Evolutionary conservation across 2,113 vertebrate species (phyloP), one percentile per base, ranked within the genome.

Genomic region (Ailurus styani): DNA sequence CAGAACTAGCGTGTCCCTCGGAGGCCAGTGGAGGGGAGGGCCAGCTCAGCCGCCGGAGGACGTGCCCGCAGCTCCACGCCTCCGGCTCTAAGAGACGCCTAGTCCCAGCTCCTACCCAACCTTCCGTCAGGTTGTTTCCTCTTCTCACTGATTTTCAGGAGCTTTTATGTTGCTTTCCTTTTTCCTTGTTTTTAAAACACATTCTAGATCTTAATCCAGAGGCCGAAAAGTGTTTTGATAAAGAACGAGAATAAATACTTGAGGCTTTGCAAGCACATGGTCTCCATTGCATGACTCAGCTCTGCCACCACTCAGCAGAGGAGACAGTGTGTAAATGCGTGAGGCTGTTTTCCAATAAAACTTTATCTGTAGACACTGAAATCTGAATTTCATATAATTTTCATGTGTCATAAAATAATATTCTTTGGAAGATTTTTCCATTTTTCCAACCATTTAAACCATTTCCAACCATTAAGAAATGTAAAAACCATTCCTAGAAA

Each of bases 11-110:
- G 55, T 17, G 3, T 8, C 34, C 8, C 14, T 14, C 34, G 8
- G 34, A 68, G 88, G 72, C 37, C 34, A 15, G 88, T 2, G 1
- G 7, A 21, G 0, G 17, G 47, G 45, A 81, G 7, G 12, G 60
- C 11, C 20, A 2, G 10, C 15, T 3, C 5, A 6, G 15, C n/a
- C 7, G 10, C 66, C 85, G 15, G 83, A 7, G 23, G 47, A 37
- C 10, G 3, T 17, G 13, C 29, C 31, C 34, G 6, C 0, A 17
- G 15, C 60, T 34, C 64, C 27, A 27, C 0, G 12, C 15, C 0
- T 37, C 79, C 66, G 23, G 23, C 17, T 11, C 75, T 54, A 68
- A 7, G 60, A 47, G 73, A 85, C 2, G 42, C 66, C 54, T 23
- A 45, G 31, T 62, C 54, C 54, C 23, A 29, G 79, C 29, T 60